Evolutionary conservation across 2,113 vertebrate species (phyloP).

Genomic region (Xenopus tropicalis): DNA sequence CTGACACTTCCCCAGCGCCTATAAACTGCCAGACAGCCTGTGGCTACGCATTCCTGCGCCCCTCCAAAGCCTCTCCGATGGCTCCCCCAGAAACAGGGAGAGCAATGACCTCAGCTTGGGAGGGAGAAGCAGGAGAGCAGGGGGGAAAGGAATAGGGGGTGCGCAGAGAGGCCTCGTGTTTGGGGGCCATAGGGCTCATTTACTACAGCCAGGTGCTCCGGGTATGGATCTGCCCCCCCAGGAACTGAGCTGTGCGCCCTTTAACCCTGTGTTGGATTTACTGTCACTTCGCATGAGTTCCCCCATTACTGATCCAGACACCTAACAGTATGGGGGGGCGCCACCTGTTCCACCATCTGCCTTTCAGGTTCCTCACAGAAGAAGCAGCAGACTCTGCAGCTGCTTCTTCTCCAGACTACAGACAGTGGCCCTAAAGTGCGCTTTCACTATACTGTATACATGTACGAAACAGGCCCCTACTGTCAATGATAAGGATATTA

Average conservation of each 20-base stretch:
- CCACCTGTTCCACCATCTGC: constrained; percentile 27
- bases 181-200: neutral
- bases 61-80: neutral
- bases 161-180: neutral
- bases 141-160: neutral
- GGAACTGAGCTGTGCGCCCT: constrained; percentile 1
- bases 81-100: neutral
- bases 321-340: neutral
- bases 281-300: constrained; percentile 31
- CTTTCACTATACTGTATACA: neutral
- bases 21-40: constrained; percentile 6
- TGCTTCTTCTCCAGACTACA: neutral
- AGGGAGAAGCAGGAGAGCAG: neutral
- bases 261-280: constrained; percentile 36
- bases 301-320: constrained; percentile 10
- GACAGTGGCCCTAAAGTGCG: no score
- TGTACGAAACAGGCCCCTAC: no score
- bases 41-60: constrained; percentile 13
- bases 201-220: neutral
- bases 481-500: no score
- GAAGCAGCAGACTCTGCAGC: neutral
- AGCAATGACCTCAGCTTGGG: constrained; percentile 17
- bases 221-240: neutral
- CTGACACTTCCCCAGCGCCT: constrained; percentile 20
- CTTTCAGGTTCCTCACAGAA: neutral